A percentile compares a stretch with the other conserved stretches of the same genome.
phyloP scores from a whole-genome alignment of 2,113 vertebrate species.

The Toxotes chatareus region DNA sequence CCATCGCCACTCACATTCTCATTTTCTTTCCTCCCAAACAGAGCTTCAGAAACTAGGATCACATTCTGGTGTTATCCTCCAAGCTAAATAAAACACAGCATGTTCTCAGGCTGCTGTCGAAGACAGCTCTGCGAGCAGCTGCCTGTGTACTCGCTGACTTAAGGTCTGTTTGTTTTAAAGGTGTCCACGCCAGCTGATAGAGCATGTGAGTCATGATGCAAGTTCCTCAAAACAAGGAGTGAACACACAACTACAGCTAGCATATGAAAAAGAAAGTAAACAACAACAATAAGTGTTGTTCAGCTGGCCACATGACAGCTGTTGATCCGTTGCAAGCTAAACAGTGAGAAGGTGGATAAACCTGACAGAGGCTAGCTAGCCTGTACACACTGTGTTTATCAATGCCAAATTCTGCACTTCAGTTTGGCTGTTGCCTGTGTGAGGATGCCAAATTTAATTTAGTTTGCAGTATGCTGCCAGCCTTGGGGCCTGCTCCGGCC shows the following conservation, averaged over 20 bases:
- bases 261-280: not conserved
- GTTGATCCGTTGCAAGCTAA: not conserved
- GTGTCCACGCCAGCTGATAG: conserved; percentile 4
- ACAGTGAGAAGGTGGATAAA: not conserved
- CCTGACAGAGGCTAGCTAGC: not conserved
- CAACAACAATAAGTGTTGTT: not conserved
- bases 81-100: conserved; percentile 25
- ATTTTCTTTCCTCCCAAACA: not conserved
- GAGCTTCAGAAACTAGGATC: not conserved
- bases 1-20: conserved; percentile 26
- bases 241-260: not conserved
- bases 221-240: not conserved
- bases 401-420: conserved; percentile 16
- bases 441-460: conserved; percentile 34
- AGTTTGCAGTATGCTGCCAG: conserved; percentile 5
- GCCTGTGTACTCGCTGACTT: conserved; percentile 15
- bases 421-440: conserved; percentile 8
- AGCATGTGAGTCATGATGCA: not conserved
- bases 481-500: not conserved
- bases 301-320: not conserved
- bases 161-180: conserved; percentile 38
- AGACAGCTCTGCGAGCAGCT: conserved; percentile 9
- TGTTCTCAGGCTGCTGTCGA: conserved; percentile 18
- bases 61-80: not conserved
- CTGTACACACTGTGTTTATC: conserved; percentile 1